Conservation (phyloP, 2,113 vertebrate species). For the Paralichthys olivaceus region DNA sequence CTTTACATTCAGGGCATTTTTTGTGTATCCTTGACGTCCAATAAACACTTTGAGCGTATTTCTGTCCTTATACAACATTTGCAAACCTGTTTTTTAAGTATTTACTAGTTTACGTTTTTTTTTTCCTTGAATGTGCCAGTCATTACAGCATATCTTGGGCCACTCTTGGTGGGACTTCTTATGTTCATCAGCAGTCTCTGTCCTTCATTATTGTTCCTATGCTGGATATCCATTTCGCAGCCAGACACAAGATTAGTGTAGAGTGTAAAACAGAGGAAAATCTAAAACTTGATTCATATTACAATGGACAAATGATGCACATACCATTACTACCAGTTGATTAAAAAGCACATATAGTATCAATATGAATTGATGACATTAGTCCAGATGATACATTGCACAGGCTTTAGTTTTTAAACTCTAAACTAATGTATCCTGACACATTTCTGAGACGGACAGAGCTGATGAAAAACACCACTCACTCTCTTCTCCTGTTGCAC, state of each 20-base stretch:
- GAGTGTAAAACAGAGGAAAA: not conserved
- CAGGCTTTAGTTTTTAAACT: not conserved
- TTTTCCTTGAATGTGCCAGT: too few relatives aligned
- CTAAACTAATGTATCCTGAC: too few relatives aligned
- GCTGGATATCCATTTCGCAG: not conserved
- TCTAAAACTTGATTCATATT: too few relatives aligned
- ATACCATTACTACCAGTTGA: too few relatives aligned
- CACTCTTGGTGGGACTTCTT: not conserved
- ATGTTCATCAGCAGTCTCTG: not conserved
- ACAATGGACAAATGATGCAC: too few relatives aligned
- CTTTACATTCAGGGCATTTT: not conserved
- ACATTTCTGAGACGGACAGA: not conserved
- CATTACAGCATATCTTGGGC: not conserved
- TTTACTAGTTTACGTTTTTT: too few relatives aligned
- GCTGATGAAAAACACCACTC: slow-evolving; percentile 3
- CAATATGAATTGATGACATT: not conserved
- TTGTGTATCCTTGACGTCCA: not conserved
- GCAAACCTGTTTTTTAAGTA: too few relatives aligned
- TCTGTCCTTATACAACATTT: not conserved
- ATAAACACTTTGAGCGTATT: not conserved
- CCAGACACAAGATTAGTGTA: not conserved
- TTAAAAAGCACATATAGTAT: not conserved
- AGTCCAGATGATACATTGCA: too few relatives aligned
- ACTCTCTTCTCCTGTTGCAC: slow-evolving; percentile 4
- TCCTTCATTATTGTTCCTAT: not conserved